phyloP scores from a whole-genome alignment of 2,797 vertebrate genomes.

The Mycteria americana region DNA sequence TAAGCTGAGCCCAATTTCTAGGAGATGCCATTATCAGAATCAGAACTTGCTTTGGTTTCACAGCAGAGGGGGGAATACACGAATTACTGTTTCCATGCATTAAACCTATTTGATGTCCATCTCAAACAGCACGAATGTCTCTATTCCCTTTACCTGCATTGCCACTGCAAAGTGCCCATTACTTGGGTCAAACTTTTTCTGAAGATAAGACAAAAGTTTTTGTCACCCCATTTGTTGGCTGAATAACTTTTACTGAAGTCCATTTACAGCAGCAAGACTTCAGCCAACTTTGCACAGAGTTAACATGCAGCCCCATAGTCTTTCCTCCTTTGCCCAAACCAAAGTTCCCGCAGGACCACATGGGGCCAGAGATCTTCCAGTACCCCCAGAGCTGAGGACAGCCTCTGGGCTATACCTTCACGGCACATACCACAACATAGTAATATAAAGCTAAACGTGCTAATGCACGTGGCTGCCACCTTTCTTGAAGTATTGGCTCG shows the following conservation, averaged over 20 bases:
- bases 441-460: background rate
- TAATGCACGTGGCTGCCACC: background rate
- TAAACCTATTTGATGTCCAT: background rate
- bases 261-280: background rate
- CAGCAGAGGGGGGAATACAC: background rate
- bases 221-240: background rate
- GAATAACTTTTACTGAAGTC: background rate
- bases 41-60: background rate
- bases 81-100: background rate
- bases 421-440: background rate
- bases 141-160: background rate
- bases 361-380: background rate
- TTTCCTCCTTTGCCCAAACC: background rate
- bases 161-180: background rate
- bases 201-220: background rate
- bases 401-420: background rate
- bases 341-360: background rate
- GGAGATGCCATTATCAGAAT: background rate
- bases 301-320: fast-evolving
- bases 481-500: background rate
- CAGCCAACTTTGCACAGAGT: background rate
- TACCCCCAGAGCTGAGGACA: background rate
- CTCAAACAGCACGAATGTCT: background rate
- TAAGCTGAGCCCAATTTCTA: background rate
- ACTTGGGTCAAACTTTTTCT: background rate